Conservation (phyloP, 2,113 vertebrate species). For the Falcunculus frontatus region DNA sequence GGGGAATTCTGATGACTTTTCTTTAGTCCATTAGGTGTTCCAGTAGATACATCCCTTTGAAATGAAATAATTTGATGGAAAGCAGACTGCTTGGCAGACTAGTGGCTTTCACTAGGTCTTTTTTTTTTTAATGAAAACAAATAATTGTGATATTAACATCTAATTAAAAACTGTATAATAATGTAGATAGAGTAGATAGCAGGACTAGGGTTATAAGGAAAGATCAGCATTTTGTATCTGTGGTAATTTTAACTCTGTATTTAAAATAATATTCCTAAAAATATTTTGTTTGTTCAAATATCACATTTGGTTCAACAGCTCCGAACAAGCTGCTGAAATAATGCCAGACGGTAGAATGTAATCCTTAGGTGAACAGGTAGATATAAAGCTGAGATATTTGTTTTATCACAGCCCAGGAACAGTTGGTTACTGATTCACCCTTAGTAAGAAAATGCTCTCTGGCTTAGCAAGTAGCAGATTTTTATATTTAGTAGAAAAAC, state of each 20-base stretch:
- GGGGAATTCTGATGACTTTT: background rate
- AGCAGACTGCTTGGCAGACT: background rate
- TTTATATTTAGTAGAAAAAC: background rate
- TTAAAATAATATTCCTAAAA: background rate
- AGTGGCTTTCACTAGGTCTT: background rate
- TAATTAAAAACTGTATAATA: background rate
- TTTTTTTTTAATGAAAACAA: background rate
- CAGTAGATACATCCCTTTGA: background rate
- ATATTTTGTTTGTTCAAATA: background rate
- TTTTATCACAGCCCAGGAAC: background rate
- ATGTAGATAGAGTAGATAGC: background rate
- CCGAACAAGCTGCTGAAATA: background rate
- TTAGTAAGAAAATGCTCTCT: background rate
- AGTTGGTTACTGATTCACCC: background rate
- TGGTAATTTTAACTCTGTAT: background rate
- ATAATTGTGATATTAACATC: background rate
- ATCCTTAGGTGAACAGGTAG: background rate
- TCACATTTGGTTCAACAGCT: background rate
- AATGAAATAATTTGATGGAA: background rate
- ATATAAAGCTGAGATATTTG: background rate
- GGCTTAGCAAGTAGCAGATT: background rate
- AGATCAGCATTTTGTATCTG: background rate
- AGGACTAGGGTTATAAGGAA: background rate
- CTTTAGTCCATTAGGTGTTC: background rate
- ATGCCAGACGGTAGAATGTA: background rate